phyloP scores from a whole-genome alignment of 2,113 vertebrate species.

The Nycticebus coucang region DNA sequence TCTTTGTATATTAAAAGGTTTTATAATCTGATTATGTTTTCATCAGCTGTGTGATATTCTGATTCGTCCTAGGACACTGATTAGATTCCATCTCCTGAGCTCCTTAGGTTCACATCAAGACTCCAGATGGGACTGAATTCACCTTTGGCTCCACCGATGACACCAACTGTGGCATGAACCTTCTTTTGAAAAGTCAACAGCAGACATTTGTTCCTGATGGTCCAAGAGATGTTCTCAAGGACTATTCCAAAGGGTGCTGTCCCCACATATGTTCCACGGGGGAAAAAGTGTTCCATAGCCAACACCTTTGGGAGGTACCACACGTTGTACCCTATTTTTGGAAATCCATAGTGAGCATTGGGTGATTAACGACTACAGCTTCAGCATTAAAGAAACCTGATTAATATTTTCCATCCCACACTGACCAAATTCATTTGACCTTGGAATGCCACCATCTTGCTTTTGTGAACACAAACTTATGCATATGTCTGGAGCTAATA shows the following conservation, averaged over 20 bases:
- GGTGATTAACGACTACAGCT: not conserved
- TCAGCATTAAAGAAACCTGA: conserved; percentile 13
- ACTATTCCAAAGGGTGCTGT: not conserved
- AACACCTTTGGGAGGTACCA: not conserved
- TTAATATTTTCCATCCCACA: not conserved
- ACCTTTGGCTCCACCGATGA: not conserved
- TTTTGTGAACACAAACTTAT: not conserved
- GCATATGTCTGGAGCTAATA: not conserved
- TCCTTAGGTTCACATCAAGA: not conserved
- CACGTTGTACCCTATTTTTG: not conserved
- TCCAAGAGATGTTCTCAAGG: not conserved
- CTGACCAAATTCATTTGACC: not conserved
- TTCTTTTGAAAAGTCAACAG: conserved; percentile 3
- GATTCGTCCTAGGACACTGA: not conserved
- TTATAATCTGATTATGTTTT: not conserved
- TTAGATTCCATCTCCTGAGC: not conserved
- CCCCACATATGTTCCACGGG: not conserved
- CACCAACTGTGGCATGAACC: not conserved
- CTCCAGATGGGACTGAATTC: not conserved
- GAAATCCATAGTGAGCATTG: not conserved
- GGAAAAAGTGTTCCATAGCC: not conserved
- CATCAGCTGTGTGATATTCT: not conserved
- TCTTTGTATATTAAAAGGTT: conserved; percentile 32
- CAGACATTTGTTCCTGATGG: not conserved
- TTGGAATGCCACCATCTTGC: not conserved